These are phyloP conservation scores for Tineola bisselliella DNA, from an alignment of 2,888 invertebrate species.

Conservation along the genomic window DNA sequence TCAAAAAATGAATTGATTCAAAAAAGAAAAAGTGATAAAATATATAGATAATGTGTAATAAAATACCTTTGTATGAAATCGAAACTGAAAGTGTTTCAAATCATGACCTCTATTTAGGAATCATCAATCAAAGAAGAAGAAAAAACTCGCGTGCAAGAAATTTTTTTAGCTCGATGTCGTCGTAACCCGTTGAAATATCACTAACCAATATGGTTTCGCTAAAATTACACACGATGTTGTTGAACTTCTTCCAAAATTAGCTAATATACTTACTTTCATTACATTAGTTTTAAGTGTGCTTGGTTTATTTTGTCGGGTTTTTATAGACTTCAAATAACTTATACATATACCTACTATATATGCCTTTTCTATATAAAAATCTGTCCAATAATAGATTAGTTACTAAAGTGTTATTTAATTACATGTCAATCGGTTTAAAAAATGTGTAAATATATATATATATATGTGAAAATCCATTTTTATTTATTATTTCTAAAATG, in stretches of 20 bases:
- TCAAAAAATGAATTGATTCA: too few relatives aligned
- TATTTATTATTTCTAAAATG: too few relatives aligned
- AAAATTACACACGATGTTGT: slow-evolving; percentile 9
- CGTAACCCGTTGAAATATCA: slow-evolving; percentile 1
- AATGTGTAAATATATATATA: too few relatives aligned
- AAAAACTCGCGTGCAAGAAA: slow-evolving; percentile 8
- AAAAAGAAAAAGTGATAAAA: too few relatives aligned
- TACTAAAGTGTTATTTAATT: too few relatives aligned
- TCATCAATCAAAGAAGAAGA: slow-evolving; percentile 1
- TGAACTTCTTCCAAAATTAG: slow-evolving; percentile 3
- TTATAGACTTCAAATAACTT: too few relatives aligned
- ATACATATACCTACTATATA: too few relatives aligned
- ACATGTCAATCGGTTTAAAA: too few relatives aligned
- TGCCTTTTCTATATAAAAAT: too few relatives aligned
- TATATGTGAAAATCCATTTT: too few relatives aligned
- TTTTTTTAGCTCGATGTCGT: not conserved
- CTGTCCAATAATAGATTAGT: too few relatives aligned
- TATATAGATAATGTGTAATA: not conserved
- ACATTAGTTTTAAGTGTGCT: not conserved
- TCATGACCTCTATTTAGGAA: slow-evolving; percentile 9
- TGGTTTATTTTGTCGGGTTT: not conserved
- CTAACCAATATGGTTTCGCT: slow-evolving; percentile 5
- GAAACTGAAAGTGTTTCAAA: slow-evolving; percentile 9
- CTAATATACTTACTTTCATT: not conserved
- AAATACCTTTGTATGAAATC: not conserved